phyloP scores from a whole-genome alignment of 2,888 invertebrate species.

The Gymnoscelis rufifasciata region DNA sequence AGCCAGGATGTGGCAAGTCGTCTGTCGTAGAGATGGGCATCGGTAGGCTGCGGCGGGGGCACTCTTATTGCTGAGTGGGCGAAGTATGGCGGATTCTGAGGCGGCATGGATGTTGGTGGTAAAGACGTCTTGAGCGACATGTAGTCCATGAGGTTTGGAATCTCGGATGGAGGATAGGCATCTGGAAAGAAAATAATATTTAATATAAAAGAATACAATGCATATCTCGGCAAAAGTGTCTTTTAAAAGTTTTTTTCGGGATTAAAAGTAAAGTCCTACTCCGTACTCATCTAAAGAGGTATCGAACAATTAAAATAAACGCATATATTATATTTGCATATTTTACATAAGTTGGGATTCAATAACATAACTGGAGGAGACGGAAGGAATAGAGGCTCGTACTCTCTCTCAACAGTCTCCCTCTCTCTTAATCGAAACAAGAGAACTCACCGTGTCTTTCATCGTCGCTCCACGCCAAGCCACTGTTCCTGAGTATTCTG shows the following conservation, averaged over 20 bases:
- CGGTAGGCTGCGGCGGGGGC: slow-evolving; percentile 56
- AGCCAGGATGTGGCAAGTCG: slow-evolving; percentile 78
- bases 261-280: too few species aligned
- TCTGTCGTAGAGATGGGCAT: slow-evolving; percentile 64
- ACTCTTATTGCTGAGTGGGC: slow-evolving; percentile 64
- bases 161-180: slow-evolving; percentile 56
- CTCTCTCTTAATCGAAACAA: neutral
- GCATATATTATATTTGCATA: too few species aligned
- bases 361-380: too few species aligned
- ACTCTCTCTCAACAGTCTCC: too few species aligned
- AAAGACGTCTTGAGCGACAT: slow-evolving; percentile 63
- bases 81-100: slow-evolving; percentile 60
- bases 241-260: too few species aligned
- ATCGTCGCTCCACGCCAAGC: slow-evolving; percentile 85
- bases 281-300: too few species aligned
- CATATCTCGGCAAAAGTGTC: too few species aligned
- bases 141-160: slow-evolving; percentile 68
- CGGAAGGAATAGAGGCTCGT: too few species aligned
- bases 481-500: slow-evolving; percentile 92
- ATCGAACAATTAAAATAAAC: too few species aligned
- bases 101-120: slow-evolving; percentile 45
- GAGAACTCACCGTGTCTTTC: slow-evolving; percentile 63
- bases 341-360: too few species aligned
- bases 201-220: too few species aligned
- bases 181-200: slow-evolving; percentile 52